Evolutionary conservation across 1,140 invertebrate genomes (phyloP).

Genomic region (Pseudomyrmex sp.): DNA sequence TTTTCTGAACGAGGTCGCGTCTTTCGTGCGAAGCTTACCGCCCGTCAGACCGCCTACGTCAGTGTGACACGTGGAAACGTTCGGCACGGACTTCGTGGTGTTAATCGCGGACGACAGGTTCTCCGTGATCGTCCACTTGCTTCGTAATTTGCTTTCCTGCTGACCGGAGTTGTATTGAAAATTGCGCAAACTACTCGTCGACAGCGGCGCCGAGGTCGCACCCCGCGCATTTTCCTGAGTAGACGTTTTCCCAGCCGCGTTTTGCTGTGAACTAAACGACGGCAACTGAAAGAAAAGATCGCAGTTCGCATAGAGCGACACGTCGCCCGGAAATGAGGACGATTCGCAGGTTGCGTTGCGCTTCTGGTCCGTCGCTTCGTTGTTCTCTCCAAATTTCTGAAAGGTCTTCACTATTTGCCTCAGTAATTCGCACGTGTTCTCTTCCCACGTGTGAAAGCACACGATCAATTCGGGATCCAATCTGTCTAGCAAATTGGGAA

Average conservation of each 20-base stretch:
- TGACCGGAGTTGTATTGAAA: conserved; percentile 63
- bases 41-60: conserved; percentile 32
- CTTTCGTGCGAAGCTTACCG: conserved; percentile 61
- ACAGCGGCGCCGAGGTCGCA: background rate
- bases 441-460: conserved; percentile 79
- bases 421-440: conserved; percentile 75
- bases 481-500: conserved; percentile 76
- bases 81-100: conserved; percentile 64
- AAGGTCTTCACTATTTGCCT: conserved; percentile 76
- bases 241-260: background rate
- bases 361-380: conserved; percentile 34
- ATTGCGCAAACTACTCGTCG: conserved; percentile 57
- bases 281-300: conserved; percentile 74
- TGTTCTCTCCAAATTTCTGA: conserved; percentile 72
- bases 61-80: conserved; percentile 47
- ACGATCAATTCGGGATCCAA: conserved; percentile 72
- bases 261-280: background rate
- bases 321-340: conserved; percentile 79
- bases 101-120: conserved; percentile 65
- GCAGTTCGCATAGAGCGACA: conserved; percentile 77
- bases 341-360: conserved; percentile 47
- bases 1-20: conserved; percentile 44
- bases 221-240: conserved; percentile 22
- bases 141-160: conserved; percentile 78
- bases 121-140: conserved; percentile 81